Base-by-base conservation (phyloP, 2,888 invertebrate genomes). In the Epistrophe grossulariae region DNA sequence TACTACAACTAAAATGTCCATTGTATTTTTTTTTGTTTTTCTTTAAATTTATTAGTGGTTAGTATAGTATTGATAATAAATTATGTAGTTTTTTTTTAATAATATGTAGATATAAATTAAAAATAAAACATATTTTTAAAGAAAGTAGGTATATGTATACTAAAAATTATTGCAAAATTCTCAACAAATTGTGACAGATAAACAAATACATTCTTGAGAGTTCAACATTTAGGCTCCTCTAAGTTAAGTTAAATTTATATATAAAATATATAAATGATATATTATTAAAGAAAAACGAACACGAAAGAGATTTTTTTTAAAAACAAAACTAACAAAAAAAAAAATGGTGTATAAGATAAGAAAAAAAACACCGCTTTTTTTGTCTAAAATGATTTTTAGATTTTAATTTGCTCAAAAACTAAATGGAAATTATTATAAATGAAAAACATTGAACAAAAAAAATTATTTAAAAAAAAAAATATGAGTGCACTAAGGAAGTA, bases 211-310 rank as follows among this genome's bases (percentile, higher is more conserved):
- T 87, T 87, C 87, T 87, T 87, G 82, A 83, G 79, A 83, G 79
- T 88, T 88, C 82, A 84, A 89, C 89, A 89, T 89, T 89, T 89
- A 89, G 89, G 89, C 89, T 89, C 89, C 89, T 89, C 89, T 89
- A 89, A 62, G 40, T 43, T 40, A 62, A 43, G 8, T 62, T 60
- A 60, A 60, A 40, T 40, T 76, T 66, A 3, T 80, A 3, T 80
- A 45, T 62, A 71, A 19, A 28, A 48, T 19, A 48, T n/a, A 73
- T 24, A 80, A 76, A 84, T 79, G 70, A 85, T 40, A 85, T 40
- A 64, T 19, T 40, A 35, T 40, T 31, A n/a, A n/a, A n/a, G n/a
- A n/a, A 74, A 74, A 74, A 74, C 52, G 74, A 77, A 88, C 83
- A 88, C 83, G 64, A 76, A 85, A 72, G 45, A 68, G 35, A 38